phyloP scores from a whole-genome alignment of 2,888 invertebrate species.

The Cybosia mesomella region DNA sequence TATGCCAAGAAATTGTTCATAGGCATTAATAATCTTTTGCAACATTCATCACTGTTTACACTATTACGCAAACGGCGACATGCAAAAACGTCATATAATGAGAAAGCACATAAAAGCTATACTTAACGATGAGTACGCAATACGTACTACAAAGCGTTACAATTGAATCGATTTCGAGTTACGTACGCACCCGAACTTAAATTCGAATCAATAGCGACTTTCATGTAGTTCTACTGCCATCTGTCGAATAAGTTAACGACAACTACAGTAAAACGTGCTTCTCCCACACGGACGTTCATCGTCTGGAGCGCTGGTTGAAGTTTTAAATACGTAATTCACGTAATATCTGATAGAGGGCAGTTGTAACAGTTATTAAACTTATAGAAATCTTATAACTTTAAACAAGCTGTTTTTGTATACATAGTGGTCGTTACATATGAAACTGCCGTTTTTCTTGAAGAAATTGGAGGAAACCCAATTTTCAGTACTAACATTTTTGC shows the following conservation, averaged over 20 bases:
- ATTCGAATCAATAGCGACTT: constrained; percentile 31
- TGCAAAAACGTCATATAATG: constrained; percentile 55
- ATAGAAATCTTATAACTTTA: too few species aligned
- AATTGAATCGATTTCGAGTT: constrained; percentile 40
- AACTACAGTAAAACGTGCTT: constrained; percentile 22
- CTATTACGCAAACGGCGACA: constrained; percentile 54
- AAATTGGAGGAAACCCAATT: too few species aligned
- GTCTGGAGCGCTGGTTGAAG: constrained; percentile 10
- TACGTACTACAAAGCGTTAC: constrained; percentile 23
- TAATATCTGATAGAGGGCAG: constrained; percentile 41
- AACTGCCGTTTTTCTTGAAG: too few species aligned
- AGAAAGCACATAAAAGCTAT: constrained; percentile 56
- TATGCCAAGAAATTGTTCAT: not conserved
- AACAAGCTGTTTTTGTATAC: too few species aligned
- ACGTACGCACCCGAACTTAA: constrained; percentile 35
- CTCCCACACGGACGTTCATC: constrained; percentile 21
- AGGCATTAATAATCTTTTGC: constrained; percentile 11
- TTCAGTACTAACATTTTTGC: too few species aligned
- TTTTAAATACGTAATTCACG: constrained; percentile 27
- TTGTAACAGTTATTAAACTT: not conserved
- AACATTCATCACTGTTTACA: constrained; percentile 52
- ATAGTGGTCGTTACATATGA: too few species aligned
- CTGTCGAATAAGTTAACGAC: constrained; percentile 33
- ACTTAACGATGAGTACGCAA: constrained; percentile 28
- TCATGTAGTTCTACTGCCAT: constrained; percentile 37